Conservation (phyloP, 2,888 invertebrate species). For the Automeris io region DNA sequence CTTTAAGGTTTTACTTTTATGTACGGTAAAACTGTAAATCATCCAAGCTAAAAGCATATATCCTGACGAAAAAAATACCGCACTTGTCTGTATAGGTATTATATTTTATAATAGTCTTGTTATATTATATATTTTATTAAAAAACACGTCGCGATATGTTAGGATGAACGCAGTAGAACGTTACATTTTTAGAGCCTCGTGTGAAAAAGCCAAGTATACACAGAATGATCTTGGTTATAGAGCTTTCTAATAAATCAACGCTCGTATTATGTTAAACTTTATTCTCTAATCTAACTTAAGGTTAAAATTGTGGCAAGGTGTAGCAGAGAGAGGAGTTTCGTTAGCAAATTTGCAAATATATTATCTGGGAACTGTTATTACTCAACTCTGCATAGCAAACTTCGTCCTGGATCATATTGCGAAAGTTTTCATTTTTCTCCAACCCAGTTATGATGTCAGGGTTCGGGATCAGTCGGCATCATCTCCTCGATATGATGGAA, state of each 20-base stretch:
- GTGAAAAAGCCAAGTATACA: too few species aligned
- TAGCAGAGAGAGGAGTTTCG: conserved; percentile 26
- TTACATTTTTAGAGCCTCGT: too few species aligned
- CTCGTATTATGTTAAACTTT: conserved; percentile 19
- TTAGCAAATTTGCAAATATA: conserved; percentile 46
- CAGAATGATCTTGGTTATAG: too few species aligned
- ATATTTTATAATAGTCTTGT: too few species aligned
- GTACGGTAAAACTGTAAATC: too few species aligned
- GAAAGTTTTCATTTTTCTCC: conserved; percentile 68
- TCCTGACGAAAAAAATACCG: too few species aligned
- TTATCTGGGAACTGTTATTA: conserved; percentile 46
- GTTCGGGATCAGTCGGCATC: conserved; percentile 37
- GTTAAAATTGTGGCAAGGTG: conserved; percentile 28
- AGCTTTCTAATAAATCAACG: conserved; percentile 1
- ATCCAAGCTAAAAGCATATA: too few species aligned
- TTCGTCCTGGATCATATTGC: conserved; percentile 52
- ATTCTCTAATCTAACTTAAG: conserved; percentile 30
- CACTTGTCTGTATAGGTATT: too few species aligned
- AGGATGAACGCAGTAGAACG: too few species aligned
- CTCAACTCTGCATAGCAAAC: conserved; percentile 47
- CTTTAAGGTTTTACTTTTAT: too few species aligned
- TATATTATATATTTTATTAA: too few species aligned
- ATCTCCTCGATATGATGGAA: conserved; percentile 37
- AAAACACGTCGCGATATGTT: too few species aligned
- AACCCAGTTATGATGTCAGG: conserved; percentile 58